Evolutionary conservation across 2,797 vertebrate genomes (phyloP).

Genomic region (Poeciliopsis gracilis): DNA sequence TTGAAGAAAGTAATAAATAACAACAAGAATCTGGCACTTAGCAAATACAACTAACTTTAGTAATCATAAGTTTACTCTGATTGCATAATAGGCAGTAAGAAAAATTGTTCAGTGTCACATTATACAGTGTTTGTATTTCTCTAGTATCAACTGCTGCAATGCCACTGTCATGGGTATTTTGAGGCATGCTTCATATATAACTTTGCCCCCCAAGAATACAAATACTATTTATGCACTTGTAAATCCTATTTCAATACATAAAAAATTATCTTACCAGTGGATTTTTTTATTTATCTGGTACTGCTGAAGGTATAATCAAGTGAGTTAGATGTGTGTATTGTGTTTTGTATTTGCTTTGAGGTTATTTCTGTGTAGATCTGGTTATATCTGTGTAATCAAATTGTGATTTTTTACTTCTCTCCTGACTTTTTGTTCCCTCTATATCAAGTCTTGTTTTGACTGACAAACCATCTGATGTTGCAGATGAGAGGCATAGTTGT

Average conservation of each 20-base stretch:
- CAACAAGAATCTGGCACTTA: neutral
- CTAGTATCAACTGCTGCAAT: slow-evolving; percentile 16
- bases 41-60: neutral
- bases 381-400: slow-evolving; percentile 35
- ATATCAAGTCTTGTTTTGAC: neutral
- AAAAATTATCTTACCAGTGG: slow-evolving; percentile 30
- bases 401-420: slow-evolving; percentile 6
- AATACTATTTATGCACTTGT: slow-evolving; percentile 64
- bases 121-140: neutral
- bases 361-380: slow-evolving; percentile 38
- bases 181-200: slow-evolving; percentile 46
- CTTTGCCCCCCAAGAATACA: slow-evolving; percentile 35
- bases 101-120: neutral
- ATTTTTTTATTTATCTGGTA: slow-evolving; percentile 41
- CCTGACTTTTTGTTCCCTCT: neutral
- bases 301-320: slow-evolving; percentile 46
- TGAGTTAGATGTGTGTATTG: slow-evolving; percentile 50
- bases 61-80: neutral
- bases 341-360: slow-evolving; percentile 57
- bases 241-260: slow-evolving; percentile 39
- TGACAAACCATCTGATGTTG: slow-evolving; percentile 4
- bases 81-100: neutral
- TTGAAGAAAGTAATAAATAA: neutral
- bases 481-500: slow-evolving; percentile 61
- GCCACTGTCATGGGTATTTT: slow-evolving; percentile 44